Evolutionary conservation across 2,797 vertebrate species (phyloP).

Genomic region (Agapornis canus): DNA sequence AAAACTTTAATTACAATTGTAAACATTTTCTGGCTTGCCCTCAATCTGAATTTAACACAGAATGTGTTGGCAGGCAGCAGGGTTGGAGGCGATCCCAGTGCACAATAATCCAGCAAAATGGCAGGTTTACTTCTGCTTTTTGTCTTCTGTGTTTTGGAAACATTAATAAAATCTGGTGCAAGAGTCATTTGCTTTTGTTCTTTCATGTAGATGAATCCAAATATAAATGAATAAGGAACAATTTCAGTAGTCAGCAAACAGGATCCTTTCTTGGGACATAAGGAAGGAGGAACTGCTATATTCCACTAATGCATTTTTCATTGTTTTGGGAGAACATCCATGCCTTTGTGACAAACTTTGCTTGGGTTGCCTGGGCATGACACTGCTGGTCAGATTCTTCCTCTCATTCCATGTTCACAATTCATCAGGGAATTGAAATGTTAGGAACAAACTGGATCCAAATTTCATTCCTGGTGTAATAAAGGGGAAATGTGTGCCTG

Average conservation of each 20-base stretch:
- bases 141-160: neutral
- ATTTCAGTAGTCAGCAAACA: neutral
- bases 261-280: neutral
- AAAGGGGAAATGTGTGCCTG: neutral
- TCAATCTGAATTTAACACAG: neutral
- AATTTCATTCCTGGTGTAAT: neutral
- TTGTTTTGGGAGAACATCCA: neutral
- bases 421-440: neutral
- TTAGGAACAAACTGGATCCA: neutral
- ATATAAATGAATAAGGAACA: neutral
- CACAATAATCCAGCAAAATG: neutral
- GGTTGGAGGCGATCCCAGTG: neutral
- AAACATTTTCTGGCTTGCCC: neutral
- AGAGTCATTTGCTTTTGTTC: neutral
- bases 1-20: slow-evolving; percentile 21
- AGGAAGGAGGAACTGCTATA: neutral
- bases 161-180: neutral
- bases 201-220: neutral
- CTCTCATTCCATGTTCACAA: neutral
- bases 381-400: neutral
- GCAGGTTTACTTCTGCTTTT: neutral
- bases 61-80: neutral
- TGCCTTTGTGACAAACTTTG: neutral
- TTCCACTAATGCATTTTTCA: neutral
- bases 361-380: neutral